Percentiles rank a stretch among this genome's conserved stretches.
Evolutionary conservation across 2,113 vertebrate species (phyloP).

Genomic region (Chitala chitala): DNA sequence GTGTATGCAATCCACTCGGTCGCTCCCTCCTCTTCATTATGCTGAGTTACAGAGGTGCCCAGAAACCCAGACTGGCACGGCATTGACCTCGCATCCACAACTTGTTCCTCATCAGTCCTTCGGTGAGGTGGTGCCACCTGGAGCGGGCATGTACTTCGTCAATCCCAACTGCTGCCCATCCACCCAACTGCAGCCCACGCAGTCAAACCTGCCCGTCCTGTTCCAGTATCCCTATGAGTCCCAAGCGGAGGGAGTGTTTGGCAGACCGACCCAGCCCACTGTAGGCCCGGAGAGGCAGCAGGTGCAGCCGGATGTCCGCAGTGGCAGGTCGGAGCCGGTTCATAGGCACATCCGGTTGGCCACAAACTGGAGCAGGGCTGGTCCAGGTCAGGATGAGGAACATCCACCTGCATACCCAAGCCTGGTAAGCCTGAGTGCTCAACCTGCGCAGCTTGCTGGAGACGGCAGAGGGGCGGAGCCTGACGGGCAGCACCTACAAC

Average conservation of each 20-base stretch:
- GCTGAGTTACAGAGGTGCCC: slow-evolving; percentile 48
- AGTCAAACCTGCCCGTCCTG: background rate
- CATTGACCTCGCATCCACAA: background rate
- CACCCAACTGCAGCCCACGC: background rate
- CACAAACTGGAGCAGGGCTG: background rate
- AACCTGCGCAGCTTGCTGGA: background rate
- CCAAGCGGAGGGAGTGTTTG: slow-evolving; percentile 62
- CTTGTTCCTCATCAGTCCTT: background rate
- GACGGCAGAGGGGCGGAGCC: background rate
- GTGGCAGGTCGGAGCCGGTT: background rate
- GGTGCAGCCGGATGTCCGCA: background rate
- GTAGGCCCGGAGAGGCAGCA: slow-evolving; percentile 13
- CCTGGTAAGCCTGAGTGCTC: slow-evolving; percentile 53
- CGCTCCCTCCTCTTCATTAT: slow-evolving; percentile 43
- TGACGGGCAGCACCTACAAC: background rate
- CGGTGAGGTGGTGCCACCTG: slow-evolving; percentile 53
- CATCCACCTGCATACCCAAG: slow-evolving; percentile 70
- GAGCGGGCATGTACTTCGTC: slow-evolving; percentile 41
- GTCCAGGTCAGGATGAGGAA: slow-evolving; percentile 63
- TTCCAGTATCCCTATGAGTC: slow-evolving; percentile 43
- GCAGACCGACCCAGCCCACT: slow-evolving; percentile 50
- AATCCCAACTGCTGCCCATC: background rate
- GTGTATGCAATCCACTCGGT: slow-evolving; percentile 41
- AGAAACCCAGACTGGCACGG: slow-evolving; percentile 38
- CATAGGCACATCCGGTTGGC: background rate